Base-by-base conservation (phyloP, 2,113 vertebrate species). In the Thomomys bottae region DNA sequence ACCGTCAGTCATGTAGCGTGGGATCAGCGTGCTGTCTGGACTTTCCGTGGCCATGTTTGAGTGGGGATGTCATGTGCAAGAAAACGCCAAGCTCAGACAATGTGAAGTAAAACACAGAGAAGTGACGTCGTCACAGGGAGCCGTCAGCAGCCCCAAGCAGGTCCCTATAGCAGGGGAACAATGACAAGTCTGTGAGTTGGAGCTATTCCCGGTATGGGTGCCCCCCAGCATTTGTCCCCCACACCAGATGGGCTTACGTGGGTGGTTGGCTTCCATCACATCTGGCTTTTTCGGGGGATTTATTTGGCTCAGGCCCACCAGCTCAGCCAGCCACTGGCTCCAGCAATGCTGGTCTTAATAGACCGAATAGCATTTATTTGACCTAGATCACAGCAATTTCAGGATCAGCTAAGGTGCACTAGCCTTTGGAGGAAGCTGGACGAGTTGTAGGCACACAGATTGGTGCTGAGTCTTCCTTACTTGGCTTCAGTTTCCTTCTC, bases 371-470 rank as follows among this genome's bases (percentile, higher is more conserved):
- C 71, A 76, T 86, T 66, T 84, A n/a, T 0, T 0, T 91, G 88
- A 89, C 73, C 88, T 57, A 86, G 80, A 94, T 89, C 61, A 45
- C 54, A 28, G n/a, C 28, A 88, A 90, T 90, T 89, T 85, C 59
- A 30, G 32, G 24, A 34, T 70, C 57, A 77, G 78, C 38, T 71
- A 40, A 84, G 45, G 84, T 67, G 61, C 1, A 2, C 79, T 4
- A 66, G n/a, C 21, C 34, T 57, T 6, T 1, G 57, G 68, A 80
- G 57, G 42, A 21, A 30, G 76, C 59, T 23, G 24, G n/a, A 40
- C 30, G 86, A 73, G 38, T 2, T 24, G 45, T 4, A 36, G 61
- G 32, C 26, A 14, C 59, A 36, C 3, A 3, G 42, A 21, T 23
- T 77, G 10, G 0, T 20, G 40, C 38, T 49, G 26, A 4, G 36